phyloP scores from a whole-genome alignment of 2,888 invertebrate genomes.

The Mayetiola destructor region DNA sequence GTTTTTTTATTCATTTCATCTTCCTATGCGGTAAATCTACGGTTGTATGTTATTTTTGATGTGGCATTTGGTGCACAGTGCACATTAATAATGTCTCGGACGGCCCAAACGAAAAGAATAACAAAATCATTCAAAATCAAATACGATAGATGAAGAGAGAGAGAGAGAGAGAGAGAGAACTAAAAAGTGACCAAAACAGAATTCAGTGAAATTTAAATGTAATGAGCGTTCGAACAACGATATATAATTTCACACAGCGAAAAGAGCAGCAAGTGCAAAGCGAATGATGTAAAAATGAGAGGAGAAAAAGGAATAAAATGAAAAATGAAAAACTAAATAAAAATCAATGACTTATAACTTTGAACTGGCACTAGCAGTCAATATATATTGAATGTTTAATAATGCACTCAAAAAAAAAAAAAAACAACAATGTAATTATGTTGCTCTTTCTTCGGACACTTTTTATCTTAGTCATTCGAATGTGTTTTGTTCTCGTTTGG shows the following conservation, averaged over 20 bases:
- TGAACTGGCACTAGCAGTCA: not conserved
- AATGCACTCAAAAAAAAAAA: not conserved
- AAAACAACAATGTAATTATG: no score
- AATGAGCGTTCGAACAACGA: no score
- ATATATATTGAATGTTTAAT: slow-evolving; percentile 3
- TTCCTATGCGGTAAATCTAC: not conserved
- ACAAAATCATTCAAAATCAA: not conserved
- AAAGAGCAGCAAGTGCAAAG: no score
- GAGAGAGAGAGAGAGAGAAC: not conserved
- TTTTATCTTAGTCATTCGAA: not conserved
- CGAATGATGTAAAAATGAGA: no score
- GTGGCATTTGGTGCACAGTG: not conserved
- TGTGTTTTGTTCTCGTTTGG: not conserved
- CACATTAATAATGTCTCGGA: no score
- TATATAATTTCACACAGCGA: no score
- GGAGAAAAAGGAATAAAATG: no score
- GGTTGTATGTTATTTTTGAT: not conserved
- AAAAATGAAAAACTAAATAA: no score
- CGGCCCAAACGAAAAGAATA: not conserved
- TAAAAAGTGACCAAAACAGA: not conserved
- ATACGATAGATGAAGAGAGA: not conserved
- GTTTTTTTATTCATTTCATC: not conserved
- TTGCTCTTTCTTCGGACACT: slow-evolving; percentile 8
- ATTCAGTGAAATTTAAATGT: no score
- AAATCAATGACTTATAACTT: not conserved